Evolutionary conservation across 2,888 invertebrate species (phyloP).

Genomic region (Boloria selene): DNA sequence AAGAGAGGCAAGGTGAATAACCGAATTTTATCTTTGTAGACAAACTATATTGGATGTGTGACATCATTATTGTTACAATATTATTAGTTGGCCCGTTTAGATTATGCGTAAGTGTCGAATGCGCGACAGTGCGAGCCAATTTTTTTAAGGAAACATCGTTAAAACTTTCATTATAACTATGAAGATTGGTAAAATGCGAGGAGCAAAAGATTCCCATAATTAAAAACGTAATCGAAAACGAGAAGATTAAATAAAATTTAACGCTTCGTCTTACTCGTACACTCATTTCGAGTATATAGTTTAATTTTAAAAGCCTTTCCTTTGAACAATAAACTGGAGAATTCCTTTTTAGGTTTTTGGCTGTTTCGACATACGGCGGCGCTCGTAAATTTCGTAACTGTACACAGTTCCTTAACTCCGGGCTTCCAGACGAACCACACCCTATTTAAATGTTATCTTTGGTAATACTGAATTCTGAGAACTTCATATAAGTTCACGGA

Average conservation of each 20-base stretch:
- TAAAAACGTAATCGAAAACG: too few species aligned
- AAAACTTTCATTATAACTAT: neutral
- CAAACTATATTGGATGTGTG: conserved; percentile 70
- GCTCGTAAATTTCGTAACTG: conserved; percentile 39
- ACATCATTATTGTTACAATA: conserved; percentile 70
- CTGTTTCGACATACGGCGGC: conserved; percentile 29
- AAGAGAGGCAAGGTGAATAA: conserved; percentile 64
- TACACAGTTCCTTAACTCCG: conserved; percentile 34
- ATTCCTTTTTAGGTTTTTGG: conserved; percentile 37
- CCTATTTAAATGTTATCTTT: conserved; percentile 36
- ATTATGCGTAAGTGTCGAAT: conserved; percentile 9
- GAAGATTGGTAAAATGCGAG: neutral
- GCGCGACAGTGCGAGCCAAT: neutral
- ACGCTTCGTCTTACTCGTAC: conserved; percentile 6
- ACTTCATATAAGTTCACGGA: conserved; percentile 21
- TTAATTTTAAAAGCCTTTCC: conserved; percentile 22
- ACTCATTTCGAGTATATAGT: conserved; percentile 15
- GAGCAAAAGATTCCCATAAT: neutral
- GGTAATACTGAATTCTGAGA: conserved; percentile 24
- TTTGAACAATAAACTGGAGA: conserved; percentile 32
- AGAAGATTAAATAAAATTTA: conserved; percentile 10
- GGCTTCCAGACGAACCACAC: conserved; percentile 35
- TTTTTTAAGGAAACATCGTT: neutral
- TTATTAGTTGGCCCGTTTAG: conserved; percentile 38
- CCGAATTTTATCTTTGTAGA: conserved; percentile 70